Percentiles rank a stretch among this genome's conserved stretches.
These are phyloP conservation scores for Leptoclinus maculatus DNA, from an alignment of 2,797 vertebrate genomes.

Conservation along the genomic window DNA sequence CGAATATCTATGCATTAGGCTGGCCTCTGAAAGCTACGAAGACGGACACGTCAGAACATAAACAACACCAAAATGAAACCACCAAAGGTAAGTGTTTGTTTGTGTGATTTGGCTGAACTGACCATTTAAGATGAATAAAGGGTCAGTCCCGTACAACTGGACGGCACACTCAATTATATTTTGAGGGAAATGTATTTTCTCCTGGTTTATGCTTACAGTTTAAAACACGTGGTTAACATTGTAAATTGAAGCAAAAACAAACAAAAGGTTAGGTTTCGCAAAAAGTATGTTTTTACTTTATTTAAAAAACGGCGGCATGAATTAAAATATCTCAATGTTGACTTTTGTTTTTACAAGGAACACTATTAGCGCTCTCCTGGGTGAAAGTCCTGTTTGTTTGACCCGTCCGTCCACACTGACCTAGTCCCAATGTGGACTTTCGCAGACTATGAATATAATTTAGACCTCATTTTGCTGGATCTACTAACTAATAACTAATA, in stretches of 20 bases:
- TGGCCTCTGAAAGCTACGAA: not conserved
- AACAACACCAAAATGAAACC: not conserved
- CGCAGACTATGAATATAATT: too few relatives aligned
- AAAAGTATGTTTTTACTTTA: not conserved
- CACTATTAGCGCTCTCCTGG: not conserved
- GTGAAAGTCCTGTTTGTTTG: not conserved
- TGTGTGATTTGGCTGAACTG: not conserved
- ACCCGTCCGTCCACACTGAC: not conserved
- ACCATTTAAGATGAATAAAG: not conserved
- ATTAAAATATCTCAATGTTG: not conserved
- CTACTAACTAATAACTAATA: too few relatives aligned
- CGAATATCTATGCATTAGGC: not conserved
- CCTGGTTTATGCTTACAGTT: not conserved
- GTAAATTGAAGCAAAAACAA: not conserved
- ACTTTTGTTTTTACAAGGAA: not conserved
- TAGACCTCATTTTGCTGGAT: not conserved
- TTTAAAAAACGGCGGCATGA: not conserved
- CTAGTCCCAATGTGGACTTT: not conserved
- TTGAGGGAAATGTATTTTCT: not conserved
- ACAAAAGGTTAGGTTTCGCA: not conserved
- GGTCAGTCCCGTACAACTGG: not conserved
- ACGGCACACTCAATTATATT: not conserved
- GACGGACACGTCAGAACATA: accelerated
- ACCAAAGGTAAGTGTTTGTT: not conserved
- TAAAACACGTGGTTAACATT: not conserved